A percentile compares a stretch with the other conserved stretches of the same genome.
Evolutionary conservation across 2,888 invertebrate genomes (phyloP).

Genomic region (Subacronicta megacephala): DNA sequence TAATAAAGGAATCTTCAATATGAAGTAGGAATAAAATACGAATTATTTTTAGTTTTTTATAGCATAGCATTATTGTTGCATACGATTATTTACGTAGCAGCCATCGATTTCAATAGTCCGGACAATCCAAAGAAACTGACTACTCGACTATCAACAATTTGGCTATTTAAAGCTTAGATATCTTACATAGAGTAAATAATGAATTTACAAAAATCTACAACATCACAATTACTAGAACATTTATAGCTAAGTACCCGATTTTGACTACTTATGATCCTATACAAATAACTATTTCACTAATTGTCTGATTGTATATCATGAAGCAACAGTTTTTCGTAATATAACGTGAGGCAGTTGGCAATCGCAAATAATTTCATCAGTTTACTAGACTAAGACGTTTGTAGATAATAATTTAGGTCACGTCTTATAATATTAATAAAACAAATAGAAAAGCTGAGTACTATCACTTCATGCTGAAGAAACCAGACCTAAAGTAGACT

Average conservation of each 20-base stretch:
- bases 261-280: conserved; percentile 55
- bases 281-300: conserved; percentile 47
- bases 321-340: conserved; percentile 1
- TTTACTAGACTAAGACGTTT: too few species aligned
- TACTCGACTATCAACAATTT: conserved; percentile 53
- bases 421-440: too few species aligned
- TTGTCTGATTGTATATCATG: conserved; percentile 13
- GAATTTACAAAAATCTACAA: conserved; percentile 78
- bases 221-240: conserved; percentile 75
- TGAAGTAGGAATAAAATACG: too few species aligned
- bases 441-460: not conserved
- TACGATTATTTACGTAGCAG: too few species aligned
- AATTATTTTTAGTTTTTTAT: too few species aligned
- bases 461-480: conserved; percentile 20
- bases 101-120: conserved; percentile 19
- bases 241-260: conserved; percentile 67
- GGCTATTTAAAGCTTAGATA: conserved; percentile 62
- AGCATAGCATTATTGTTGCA: too few species aligned
- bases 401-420: too few species aligned
- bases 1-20: too few species aligned
- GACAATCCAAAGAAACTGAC: conserved; percentile 36
- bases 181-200: conserved; percentile 60
- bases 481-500: conserved; percentile 21
- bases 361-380: not conserved
- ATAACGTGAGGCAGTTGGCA: not conserved